Evolutionary conservation across 2,797 vertebrate species (phyloP), one percentile per base, ranked within the genome.

Genomic region (Xerus rutilus): DNA sequence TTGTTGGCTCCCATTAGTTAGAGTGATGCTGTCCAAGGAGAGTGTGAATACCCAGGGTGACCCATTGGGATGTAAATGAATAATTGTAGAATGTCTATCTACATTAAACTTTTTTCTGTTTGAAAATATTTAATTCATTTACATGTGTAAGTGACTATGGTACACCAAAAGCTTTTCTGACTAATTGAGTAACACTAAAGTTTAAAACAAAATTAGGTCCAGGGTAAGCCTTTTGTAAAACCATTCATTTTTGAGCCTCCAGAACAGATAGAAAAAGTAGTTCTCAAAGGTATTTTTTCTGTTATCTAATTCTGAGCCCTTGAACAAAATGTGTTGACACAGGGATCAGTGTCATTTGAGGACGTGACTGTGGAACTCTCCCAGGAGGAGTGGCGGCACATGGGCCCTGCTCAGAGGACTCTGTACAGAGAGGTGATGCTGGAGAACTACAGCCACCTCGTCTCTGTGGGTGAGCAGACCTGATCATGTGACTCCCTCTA

Each of bases 371-470:
- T 97, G 28, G 64, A 86, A 47, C 73, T 97, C 62, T 93, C 25
- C 21, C 67, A 39, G 83, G 95, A 91, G 3, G 95, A 96, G 43
- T 96, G 94, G 96, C 67, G 5, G n/a, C 32, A n/a, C 1, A 3
- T 96, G 87, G 62, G 43, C 12, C 62, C 79, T 45, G 62, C 62
- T 1, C 91, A 96, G 79, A 74, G 67, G 65, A 62, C 62, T 17
- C 45, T 95, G 35, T 93, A 94, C 78, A 64, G 91, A 54, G 87
- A 96, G 3, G 54, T 97, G 78, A 96, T 74, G 89, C 82, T 97
- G 91, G 94, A 96, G 85, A 92, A 35, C 88, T 96, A 93, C 7
- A 73, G 90, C 67, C 94, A 89, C 64, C 93, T 96, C 0, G 0
- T 88, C n/a, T 77, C 79, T 3, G 11, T 95, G 70, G 91, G 94